These are phyloP conservation scores for Poecilia picta DNA, from an alignment of 2,797 vertebrate species.

Conservation along the genomic window DNA sequence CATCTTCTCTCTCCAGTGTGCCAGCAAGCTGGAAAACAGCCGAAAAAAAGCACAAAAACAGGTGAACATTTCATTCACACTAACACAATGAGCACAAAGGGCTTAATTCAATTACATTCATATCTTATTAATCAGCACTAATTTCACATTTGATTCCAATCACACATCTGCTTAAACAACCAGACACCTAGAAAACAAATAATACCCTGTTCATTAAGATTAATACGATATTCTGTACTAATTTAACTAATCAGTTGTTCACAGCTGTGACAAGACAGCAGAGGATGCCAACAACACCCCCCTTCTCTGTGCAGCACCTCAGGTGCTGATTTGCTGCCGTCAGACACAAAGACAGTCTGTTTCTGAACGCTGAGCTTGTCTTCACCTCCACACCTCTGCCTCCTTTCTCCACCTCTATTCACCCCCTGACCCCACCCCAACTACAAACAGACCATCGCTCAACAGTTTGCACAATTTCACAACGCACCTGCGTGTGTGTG, in stretches of 20 bases:
- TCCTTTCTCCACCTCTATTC: constrained; percentile 67
- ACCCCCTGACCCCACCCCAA: constrained; percentile 33
- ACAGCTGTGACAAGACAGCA: constrained; percentile 62
- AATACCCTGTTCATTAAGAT: constrained; percentile 57
- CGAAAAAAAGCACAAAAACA: constrained; percentile 11
- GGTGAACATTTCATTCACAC: constrained; percentile 47
- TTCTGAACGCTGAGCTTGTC: constrained; percentile 69
- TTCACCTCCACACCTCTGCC: constrained; percentile 77
- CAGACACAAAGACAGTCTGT: constrained; percentile 73
- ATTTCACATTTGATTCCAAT: constrained; percentile 70
- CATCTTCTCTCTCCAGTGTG: constrained; percentile 4
- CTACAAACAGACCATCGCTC: constrained; percentile 68
- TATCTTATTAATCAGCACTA: constrained; percentile 62
- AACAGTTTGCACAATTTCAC: constrained; percentile 53
- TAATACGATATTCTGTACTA: constrained; percentile 66
- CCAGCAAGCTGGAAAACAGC: not conserved
- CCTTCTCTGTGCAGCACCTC: constrained; percentile 9
- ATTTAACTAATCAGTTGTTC: constrained; percentile 72
- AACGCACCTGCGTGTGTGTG: constrained; percentile 50
- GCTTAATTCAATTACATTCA: constrained; percentile 62
- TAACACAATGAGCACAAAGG: constrained; percentile 27
- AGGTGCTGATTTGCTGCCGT: constrained; percentile 39
- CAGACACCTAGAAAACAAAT: constrained; percentile 42
- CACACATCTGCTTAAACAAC: constrained; percentile 30
- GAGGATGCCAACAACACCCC: constrained; percentile 23